phyloP scores from a whole-genome alignment of 2,888 invertebrate genomes.

The Pseudoips prasinana region DNA sequence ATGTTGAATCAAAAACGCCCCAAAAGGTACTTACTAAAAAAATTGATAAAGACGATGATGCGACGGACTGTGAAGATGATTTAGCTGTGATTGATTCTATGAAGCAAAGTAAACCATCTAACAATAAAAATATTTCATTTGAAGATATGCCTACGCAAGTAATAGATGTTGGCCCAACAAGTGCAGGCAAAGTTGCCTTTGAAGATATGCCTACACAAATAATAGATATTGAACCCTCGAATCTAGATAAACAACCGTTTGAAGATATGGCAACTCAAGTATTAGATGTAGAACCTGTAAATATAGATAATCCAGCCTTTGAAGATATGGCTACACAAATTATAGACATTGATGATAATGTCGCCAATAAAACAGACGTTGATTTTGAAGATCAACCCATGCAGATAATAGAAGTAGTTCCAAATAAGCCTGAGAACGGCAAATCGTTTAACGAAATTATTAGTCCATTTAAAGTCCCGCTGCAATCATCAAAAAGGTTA shows the following conservation, averaged over 20 bases:
- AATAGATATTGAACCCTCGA: too few relatives aligned
- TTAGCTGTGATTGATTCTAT: conserved; percentile 23
- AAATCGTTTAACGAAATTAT: conserved; percentile 33
- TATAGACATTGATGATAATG: conserved; percentile 17
- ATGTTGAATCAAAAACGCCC: conserved; percentile 32
- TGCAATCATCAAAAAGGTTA: conserved; percentile 44
- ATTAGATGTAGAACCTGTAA: conserved; percentile 21
- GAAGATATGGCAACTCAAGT: conserved; percentile 46
- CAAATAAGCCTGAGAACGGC: conserved; percentile 11
- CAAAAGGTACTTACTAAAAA: conserved; percentile 28
- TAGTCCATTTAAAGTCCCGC: conserved; percentile 63
- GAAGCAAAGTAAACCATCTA: conserved; percentile 8
- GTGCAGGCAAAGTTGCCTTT: conserved; percentile 22
- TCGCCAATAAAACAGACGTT: conserved; percentile 10
- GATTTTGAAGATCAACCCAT: conserved; percentile 49
- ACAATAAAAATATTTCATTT: background rate
- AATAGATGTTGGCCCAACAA: conserved; percentile 21
- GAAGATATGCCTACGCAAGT: conserved; percentile 46
- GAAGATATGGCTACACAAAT: conserved; percentile 53
- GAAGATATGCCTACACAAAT: conserved; percentile 53
- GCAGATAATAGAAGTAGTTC: conserved; percentile 40
- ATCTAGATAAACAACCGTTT: too few relatives aligned
- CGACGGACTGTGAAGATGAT: conserved; percentile 53
- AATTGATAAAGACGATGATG: conserved; percentile 38
- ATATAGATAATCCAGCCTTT: conserved; percentile 22